A percentile compares a stretch with the other conserved stretches of the same genome.
These are phyloP conservation scores for Taenaris catops DNA, from an alignment of 2,888 invertebrate species.

Conservation along the genomic window DNA sequence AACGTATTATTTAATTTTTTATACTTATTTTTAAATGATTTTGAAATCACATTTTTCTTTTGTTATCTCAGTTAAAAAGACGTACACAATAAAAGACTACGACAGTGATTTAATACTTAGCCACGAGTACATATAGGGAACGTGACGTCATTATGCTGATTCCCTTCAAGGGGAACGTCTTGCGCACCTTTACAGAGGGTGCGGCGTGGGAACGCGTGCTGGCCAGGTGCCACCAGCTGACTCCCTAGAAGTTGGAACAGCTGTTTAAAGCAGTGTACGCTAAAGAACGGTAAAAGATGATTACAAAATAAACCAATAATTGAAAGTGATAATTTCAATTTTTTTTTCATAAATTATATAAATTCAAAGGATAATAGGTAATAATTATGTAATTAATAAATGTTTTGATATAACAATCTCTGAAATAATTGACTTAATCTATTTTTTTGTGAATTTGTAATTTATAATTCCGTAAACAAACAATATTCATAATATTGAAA, in stretches of 20 bases:
- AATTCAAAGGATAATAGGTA: too few relatives aligned
- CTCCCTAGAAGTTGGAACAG: conserved; percentile 42
- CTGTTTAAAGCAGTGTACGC: conserved; percentile 37
- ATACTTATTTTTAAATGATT: background rate
- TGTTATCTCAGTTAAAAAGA: conserved; percentile 3
- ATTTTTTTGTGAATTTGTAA: too few relatives aligned
- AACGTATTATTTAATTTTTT: background rate
- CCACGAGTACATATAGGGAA: conserved; percentile 51
- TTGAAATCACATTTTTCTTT: conserved; percentile 2
- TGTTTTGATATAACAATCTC: too few relatives aligned
- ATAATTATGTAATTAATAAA: too few relatives aligned
- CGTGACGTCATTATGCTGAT: conserved; percentile 40
- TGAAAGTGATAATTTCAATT: too few relatives aligned
- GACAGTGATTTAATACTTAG: conserved; percentile 33
- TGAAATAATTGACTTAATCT: too few relatives aligned
- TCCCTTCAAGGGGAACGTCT: conserved; percentile 22
- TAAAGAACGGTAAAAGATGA: too few relatives aligned
- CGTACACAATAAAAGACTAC: conserved; percentile 3
- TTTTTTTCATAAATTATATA: too few relatives aligned
- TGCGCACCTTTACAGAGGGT: conserved; percentile 39
- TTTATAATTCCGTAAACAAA: too few relatives aligned
- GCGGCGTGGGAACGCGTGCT: conserved; percentile 71
- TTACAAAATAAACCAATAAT: too few relatives aligned
- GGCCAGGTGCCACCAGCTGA: conserved; percentile 62
- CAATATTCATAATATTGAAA: too few relatives aligned